Evolutionary conservation across 2,888 invertebrate genomes (phyloP).

Genomic region (Shargacucullia verbasci): DNA sequence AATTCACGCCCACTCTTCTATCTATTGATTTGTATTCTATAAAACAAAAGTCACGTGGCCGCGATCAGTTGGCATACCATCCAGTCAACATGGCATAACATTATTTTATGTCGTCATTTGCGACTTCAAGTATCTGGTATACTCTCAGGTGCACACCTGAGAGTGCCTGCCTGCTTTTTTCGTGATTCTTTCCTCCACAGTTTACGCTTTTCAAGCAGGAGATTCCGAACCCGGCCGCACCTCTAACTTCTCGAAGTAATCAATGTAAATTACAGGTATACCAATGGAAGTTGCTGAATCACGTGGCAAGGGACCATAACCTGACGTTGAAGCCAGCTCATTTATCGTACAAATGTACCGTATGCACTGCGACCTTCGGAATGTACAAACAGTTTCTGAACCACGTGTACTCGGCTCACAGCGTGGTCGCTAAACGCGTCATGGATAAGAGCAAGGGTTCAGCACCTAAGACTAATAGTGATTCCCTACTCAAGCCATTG

Average conservation of each 20-base stretch:
- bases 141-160: too few relatives aligned
- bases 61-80: too few relatives aligned
- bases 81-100: too few relatives aligned
- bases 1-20: too few relatives aligned
- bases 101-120: too few relatives aligned
- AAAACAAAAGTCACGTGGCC: too few relatives aligned
- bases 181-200: too few relatives aligned
- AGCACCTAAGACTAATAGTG: constrained; percentile 63
- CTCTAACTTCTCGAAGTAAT: background rate
- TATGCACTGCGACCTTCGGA: constrained; percentile 97
- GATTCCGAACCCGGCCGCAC: too few relatives aligned
- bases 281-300: constrained; percentile 97
- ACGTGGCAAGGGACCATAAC: constrained; percentile 97
- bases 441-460: constrained; percentile 78
- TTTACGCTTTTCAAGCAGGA: too few relatives aligned
- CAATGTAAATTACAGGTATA: constrained; percentile 91
- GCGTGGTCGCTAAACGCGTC: constrained; percentile 94
- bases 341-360: constrained; percentile 98
- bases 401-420: constrained; percentile 97
- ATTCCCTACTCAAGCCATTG: constrained; percentile 91
- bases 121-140: too few relatives aligned
- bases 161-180: too few relatives aligned
- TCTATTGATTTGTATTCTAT: too few relatives aligned
- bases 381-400: constrained; percentile 98
- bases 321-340: constrained; percentile 97